Evolutionary conservation across 2,113 vertebrate genomes (phyloP), one percentile per base, ranked within the genome.

Genomic region (Etheostoma spectabile): DNA sequence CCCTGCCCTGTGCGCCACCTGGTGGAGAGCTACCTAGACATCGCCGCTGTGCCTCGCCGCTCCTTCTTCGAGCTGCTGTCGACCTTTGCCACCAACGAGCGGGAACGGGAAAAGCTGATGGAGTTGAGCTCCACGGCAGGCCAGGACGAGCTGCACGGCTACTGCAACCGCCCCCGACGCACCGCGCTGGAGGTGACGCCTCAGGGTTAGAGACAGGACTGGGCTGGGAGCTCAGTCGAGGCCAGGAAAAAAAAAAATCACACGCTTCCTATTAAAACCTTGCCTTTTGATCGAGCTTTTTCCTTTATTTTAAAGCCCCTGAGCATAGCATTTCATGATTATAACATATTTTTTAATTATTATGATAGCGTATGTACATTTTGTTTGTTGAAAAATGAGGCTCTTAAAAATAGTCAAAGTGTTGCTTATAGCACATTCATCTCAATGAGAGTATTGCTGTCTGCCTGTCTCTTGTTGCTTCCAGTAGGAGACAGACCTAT

Each of bases 41-140:
- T 99, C 0, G 80, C 94, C 6, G 93, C 96, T 0, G 96, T 99
- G 56, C 98, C 98, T 0, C 96, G 97, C 0, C 97, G 97, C 62
- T 99, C 98, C 62, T 99, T 99, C 92, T 99, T 99, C 0, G 95
- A 99, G 83, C 94, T 97, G 5, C 88, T 99, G 62, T 88, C 94
- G 8, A 92, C 90, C 22, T 96, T 99, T 3, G 95, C 98, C 5
- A 91, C 88, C 0, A 89, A 95, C 0, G 91, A 96, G 51, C 92
- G 97, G 89, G 98, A 99, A 89, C 80, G 7, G 38, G 97, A 96
- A 79, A 99, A 99, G 89, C 95, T 99, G 83, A 53, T 76, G 3
- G 97, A 99, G 85, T 95, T 99, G 88, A 95, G 96, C 88, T 99
- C 97, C 0, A 94, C 95, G 0, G 89, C 84, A 0, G 98, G 98